Percentiles rank a stretch among this genome's conserved stretches.
phyloP scores from a whole-genome alignment of 1,140 invertebrate genomes.

The Thalassaphorura encarpata region DNA sequence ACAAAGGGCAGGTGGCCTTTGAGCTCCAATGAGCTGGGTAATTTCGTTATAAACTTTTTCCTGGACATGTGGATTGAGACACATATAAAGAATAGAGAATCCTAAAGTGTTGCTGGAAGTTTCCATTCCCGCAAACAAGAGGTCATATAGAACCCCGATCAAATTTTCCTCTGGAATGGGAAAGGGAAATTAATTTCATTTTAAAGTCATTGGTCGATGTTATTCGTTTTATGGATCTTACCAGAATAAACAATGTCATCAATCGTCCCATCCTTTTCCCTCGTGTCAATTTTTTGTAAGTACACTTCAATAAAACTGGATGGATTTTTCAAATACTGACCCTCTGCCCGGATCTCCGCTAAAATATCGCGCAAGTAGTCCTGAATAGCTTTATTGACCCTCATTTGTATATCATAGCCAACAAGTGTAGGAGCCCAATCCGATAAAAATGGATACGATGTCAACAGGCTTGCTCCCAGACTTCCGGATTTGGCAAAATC shows the following conservation, averaged over 20 bases:
- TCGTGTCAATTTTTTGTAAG: conserved; percentile 8
- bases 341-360: neutral
- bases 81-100: conserved; percentile 66
- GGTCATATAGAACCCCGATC: conserved; percentile 5
- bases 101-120: conserved; percentile 65
- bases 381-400: neutral
- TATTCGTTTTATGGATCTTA: neutral
- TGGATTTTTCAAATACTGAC: neutral
- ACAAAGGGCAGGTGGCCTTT: conserved; percentile 52
- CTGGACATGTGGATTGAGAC: conserved; percentile 65
- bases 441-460: neutral
- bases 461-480: neutral
- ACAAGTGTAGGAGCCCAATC: neutral
- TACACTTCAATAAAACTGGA: conserved; percentile 11
- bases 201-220: neutral
- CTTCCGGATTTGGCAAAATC: neutral
- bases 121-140: conserved; percentile 60
- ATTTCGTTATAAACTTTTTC: conserved; percentile 66
- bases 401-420: neutral
- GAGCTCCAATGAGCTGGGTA: conserved; percentile 56
- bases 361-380: neutral
- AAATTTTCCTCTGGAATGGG: conserved; percentile 12
- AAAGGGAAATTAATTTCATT: neutral
- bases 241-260: neutral
- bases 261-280: neutral